These are phyloP conservation scores for Oryzias curvinotus DNA, from an alignment of 2,113 vertebrate species.

Conservation along the genomic window DNA sequence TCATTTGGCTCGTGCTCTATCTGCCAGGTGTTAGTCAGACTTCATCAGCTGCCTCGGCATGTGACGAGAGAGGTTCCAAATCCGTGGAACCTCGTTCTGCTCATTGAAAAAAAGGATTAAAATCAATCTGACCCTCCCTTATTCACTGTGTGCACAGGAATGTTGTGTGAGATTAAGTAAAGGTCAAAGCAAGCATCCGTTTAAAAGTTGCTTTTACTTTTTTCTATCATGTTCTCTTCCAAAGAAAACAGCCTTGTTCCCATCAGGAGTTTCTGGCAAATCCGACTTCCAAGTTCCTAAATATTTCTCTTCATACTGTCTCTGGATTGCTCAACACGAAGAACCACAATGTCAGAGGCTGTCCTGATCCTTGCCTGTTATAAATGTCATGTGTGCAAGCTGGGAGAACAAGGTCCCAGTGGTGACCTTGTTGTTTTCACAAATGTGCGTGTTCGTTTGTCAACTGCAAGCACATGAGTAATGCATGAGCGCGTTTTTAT, in stretches of 20 bases:
- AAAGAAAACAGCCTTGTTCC: background rate
- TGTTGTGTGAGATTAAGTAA: background rate
- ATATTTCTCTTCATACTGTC: no score
- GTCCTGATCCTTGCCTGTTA: background rate
- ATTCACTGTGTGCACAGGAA: no score
- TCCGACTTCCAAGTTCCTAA: background rate
- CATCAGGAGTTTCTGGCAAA: background rate
- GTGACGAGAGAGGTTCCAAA: no score
- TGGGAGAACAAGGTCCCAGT: slow-evolving; percentile 12
- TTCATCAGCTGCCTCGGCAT: no score
- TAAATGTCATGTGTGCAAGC: background rate
- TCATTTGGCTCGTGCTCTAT: no score
- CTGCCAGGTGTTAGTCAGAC: no score
- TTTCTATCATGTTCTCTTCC: background rate
- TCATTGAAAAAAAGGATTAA: no score
- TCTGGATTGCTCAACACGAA: background rate
- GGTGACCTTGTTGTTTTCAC: slow-evolving; percentile 48
- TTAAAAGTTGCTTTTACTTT: background rate
- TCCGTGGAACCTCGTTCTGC: no score
- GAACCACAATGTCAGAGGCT: background rate
- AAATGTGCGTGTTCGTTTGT: slow-evolving; percentile 33
- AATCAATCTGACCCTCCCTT: no score
- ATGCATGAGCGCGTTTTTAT: slow-evolving; percentile 66
- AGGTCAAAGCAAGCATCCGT: background rate
- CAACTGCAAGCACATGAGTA: slow-evolving; percentile 61